A percentile compares a stretch with the other conserved stretches of the same genome.
Conservation (phyloP, 2,113 vertebrate species). For the Sprattus sprattus region DNA sequence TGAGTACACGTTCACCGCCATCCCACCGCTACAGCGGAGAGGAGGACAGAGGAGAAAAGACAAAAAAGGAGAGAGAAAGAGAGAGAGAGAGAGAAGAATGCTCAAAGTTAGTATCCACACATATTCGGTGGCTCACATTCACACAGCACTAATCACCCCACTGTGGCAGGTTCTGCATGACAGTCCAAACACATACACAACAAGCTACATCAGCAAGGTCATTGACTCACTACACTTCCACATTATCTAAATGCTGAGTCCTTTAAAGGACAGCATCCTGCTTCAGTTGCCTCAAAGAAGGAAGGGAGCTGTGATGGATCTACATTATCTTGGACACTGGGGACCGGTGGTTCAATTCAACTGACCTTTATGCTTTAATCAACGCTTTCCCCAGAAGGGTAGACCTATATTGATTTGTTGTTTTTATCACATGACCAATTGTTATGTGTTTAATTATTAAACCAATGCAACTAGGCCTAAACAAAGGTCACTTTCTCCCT, state of each 20-base stretch:
- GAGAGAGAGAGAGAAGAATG: not conserved
- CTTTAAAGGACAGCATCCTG: not conserved
- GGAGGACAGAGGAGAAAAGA: conserved; percentile 24
- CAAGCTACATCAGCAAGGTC: not conserved
- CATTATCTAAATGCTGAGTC: not conserved
- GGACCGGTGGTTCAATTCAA: not conserved
- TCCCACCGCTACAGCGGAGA: conserved; percentile 76
- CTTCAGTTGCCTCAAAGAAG: too few species aligned
- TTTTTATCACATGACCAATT: not conserved
- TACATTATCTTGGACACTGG: not conserved
- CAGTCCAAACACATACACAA: not conserved
- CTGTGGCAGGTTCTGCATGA: not conserved
- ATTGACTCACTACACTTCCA: not conserved
- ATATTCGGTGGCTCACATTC: not conserved
- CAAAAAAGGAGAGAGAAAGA: conserved; percentile 12
- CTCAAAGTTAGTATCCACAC: not conserved
- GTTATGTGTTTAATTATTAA: not conserved
- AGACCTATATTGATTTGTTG: not conserved
- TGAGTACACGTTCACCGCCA: conserved; percentile 98
- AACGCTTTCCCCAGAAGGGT: not conserved
- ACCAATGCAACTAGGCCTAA: not conserved
- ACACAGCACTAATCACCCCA: not conserved
- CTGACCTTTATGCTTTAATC: not conserved
- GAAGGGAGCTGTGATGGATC: too few species aligned
- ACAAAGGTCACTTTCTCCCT: not conserved